These are phyloP conservation scores for Ramphastos sulfuratus DNA, from an alignment of 2,113 vertebrate genomes.

Conservation along the genomic window DNA sequence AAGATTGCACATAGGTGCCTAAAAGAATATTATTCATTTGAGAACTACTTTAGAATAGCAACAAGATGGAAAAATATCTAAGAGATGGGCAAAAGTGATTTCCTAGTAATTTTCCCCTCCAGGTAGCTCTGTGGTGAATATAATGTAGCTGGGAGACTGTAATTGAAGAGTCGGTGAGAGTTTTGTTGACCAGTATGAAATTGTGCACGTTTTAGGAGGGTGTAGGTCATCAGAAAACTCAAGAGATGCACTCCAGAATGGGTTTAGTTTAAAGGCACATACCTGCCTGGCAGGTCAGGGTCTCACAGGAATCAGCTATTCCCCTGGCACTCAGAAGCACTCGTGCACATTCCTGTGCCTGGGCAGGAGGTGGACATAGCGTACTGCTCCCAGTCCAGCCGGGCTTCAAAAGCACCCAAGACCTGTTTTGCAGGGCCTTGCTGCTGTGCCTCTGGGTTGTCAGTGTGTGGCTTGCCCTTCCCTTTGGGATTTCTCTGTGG, in stretches of 20 bases:
- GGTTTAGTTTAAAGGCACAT: neutral
- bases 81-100: neutral
- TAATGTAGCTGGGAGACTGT: neutral
- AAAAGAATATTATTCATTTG: neutral
- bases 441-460: neutral
- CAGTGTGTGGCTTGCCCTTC: neutral
- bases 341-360: accelerated
- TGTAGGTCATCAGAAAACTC: neutral
- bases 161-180: neutral
- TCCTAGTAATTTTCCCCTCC: neutral
- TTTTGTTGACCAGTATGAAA: neutral
- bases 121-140: neutral
- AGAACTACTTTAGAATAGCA: neutral
- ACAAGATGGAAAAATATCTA: neutral
- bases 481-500: neutral
- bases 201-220: neutral
- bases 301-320: neutral
- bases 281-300: neutral
- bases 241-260: neutral
- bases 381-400: neutral
- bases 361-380: neutral
- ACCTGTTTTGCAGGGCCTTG: neutral
- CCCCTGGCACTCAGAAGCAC: neutral
- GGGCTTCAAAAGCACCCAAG: neutral
- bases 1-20: neutral